phyloP scores from a whole-genome alignment of 2,888 invertebrate species.

The Boloria selene region DNA sequence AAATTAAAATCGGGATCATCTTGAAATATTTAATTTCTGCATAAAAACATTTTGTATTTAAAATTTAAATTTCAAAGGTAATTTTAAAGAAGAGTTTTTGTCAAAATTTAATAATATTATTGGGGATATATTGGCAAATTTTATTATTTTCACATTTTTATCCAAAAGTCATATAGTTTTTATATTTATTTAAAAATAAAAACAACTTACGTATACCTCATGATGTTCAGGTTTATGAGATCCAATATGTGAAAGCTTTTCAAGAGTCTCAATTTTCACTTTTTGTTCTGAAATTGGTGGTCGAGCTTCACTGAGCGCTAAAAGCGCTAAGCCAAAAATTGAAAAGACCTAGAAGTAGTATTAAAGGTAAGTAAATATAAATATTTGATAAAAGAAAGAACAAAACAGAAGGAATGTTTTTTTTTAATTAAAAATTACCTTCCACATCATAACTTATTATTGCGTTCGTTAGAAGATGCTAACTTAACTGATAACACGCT shows the following conservation, averaged over 20 bases:
- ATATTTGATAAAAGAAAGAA: slow-evolving; percentile 12
- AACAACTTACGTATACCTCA: slow-evolving; percentile 68
- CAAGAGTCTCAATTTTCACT: slow-evolving; percentile 51
- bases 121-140: not conserved
- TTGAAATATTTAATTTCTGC: too few species aligned
- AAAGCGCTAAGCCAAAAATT: slow-evolving; percentile 54
- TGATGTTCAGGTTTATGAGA: slow-evolving; percentile 62
- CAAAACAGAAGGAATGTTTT: not conserved
- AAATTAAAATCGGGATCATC: too few species aligned
- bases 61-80: too few species aligned
- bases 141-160: too few species aligned
- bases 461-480: slow-evolving; percentile 42
- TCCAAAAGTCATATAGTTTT: not conserved
- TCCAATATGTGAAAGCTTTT: slow-evolving; percentile 58
- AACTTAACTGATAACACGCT: slow-evolving; percentile 48
- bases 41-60: too few species aligned
- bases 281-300: slow-evolving; percentile 58
- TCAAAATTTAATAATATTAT: not conserved
- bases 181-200: not conserved
- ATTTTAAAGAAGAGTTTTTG: too few species aligned
- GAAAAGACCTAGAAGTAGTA: slow-evolving; percentile 51
- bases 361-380: not conserved
- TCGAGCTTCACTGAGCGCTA: slow-evolving; percentile 52
- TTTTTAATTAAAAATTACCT: slow-evolving; percentile 52
- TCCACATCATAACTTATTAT: slow-evolving; percentile 58